Evolutionary conservation across 1,140 invertebrate species (phyloP), one percentile per base, ranked within the genome.

Genomic region (Melitaea cinxia): DNA sequence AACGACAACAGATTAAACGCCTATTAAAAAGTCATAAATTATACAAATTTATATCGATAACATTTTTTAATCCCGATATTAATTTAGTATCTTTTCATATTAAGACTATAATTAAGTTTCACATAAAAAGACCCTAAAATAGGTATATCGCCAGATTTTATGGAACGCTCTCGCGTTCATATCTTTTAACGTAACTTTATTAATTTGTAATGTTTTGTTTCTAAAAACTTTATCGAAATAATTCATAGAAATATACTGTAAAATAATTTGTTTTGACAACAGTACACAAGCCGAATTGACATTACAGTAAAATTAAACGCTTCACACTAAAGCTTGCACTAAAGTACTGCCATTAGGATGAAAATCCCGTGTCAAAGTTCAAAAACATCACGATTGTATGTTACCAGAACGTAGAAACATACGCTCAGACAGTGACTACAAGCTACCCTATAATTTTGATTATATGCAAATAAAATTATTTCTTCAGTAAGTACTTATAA

Each of bases 21-120:
- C 75, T 75, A 80, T 89, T 82, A 83, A 84, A 82, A 61, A 61
- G 17, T 35, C 78, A 83, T 90, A 90, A 90, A 90, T 90, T 67
- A 83, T 76, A 60, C 49, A 76, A 85, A 85, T 88, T 88, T 88
- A 86, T 82, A 85, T 77, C 76, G 77, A 82, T 79, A 77, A 73
- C 78, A 75, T 77, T 79, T n/a, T 82, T 82, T 87, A 83, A 85
- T 88, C 78, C 70, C 76, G 30, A 60, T 59, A 85, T 83, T 87
- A 85, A 86, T 83, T 83, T 73, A 52, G 66, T 72, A 80, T 78
- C 76, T 72, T 82, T 80, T 82, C 76, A 78, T 85, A 85, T 81
- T 78, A 85, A 82, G 78, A 72, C 72, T 85, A 83, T 89, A 89
- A 89, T 89, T 87, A 87, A 79, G 65, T 83, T 70, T 53, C 68